A percentile compares a stretch with the other conserved stretches of the same genome.
Evolutionary conservation across 2,113 vertebrate genomes (phyloP).

Genomic region (Craseonycteris thonglongyai): DNA sequence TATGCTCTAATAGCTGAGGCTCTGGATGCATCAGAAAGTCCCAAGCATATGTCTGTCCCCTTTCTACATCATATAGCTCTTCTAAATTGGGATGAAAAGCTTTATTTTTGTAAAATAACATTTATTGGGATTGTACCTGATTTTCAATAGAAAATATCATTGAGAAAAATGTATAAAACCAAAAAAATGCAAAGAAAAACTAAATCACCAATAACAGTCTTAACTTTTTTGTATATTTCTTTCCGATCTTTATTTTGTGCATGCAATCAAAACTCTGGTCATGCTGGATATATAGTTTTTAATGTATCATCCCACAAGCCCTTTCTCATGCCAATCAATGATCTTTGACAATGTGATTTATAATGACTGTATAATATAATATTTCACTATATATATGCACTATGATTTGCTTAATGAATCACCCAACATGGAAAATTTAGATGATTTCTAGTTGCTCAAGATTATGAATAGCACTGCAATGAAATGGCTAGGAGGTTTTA

Average conservation of each 20-base stretch:
- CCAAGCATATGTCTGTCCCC: neutral
- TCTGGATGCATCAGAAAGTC: neutral
- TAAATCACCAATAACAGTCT: conserved; percentile 59
- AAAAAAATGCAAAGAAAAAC: conserved; percentile 55
- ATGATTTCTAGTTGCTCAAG: neutral
- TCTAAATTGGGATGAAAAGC: neutral
- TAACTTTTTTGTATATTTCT: neutral
- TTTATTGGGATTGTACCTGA: neutral
- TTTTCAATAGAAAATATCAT: neutral
- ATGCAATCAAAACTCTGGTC: neutral
- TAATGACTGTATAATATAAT: neutral
- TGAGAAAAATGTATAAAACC: neutral
- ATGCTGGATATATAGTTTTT: neutral
- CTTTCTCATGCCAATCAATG: neutral
- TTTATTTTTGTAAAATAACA: conserved; percentile 10
- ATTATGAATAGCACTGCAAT: neutral
- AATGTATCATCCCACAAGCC: neutral
- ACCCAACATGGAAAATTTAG: neutral
- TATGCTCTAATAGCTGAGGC: neutral
- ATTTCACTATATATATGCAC: neutral
- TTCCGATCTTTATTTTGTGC: neutral
- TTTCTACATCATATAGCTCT: neutral
- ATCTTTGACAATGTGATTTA: neutral
- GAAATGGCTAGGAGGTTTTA: conserved; percentile 60
- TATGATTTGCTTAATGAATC: neutral